Evolutionary conservation across 2,797 vertebrate genomes (phyloP), one percentile per base, ranked within the genome.

Genomic region (Acomys russatus): DNA sequence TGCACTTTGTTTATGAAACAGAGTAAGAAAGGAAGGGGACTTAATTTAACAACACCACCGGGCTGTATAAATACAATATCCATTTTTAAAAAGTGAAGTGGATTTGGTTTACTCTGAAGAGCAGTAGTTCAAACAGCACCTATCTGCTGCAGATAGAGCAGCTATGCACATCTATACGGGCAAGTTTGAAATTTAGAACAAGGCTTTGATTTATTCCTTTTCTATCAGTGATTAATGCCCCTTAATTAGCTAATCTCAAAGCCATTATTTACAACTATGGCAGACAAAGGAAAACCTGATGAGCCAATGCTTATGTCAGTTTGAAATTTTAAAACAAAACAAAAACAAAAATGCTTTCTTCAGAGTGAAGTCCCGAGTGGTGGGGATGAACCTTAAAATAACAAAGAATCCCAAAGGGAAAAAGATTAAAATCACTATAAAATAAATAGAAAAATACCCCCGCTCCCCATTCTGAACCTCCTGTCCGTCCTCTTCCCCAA

Each of bases 191-290:
- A 98, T 98, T 98, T 98, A 95, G 97, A 98, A 97, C 94, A 93
- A 92, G 79, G 97, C 97, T 98, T 98, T 98, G 98, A 99, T 99
- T 98, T 98, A 98, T 99, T 98, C 98, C 96, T 97, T 98, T 98
- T 98, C 98, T 98, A 98, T 98, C 98, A 98, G 98, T 99, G 98
- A 99, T 99, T 98, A 99, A 99, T 99, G 98, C 94, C 59, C 97
- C 97, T 97, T 99, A 99, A 99, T 99, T 98, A 99, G 98, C 98
- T 99, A 98, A 99, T 99, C 98, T 98, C 98, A 97, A 98, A 98
- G 98, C 98, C 98, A 98, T 99, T 99, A 98, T 99, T 99, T 98
- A 98, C 98, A 98, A 91, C 97, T 66, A 28, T 96, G 96, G 97
- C 95, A 98, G 98, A 98, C 98, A 98, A 98, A 98, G 97, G 83